These are phyloP conservation scores for Podocnemis expansa DNA, from an alignment of 2,113 vertebrate species.

Conservation along the genomic window DNA sequence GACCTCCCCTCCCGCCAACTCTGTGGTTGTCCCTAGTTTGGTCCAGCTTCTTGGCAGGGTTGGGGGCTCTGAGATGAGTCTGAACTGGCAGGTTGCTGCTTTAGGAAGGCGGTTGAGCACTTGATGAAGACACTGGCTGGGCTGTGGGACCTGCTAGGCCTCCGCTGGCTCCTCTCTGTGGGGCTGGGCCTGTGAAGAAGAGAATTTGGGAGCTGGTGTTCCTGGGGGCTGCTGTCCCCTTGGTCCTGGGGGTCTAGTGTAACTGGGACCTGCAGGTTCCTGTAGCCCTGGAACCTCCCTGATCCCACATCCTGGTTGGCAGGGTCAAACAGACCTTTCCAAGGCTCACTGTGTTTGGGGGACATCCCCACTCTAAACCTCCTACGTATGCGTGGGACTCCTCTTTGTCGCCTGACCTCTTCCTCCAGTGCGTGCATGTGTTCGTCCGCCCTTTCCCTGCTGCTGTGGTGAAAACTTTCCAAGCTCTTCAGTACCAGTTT, in stretches of 20 bases:
- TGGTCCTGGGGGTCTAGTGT: not conserved
- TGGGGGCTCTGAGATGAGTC: not conserved
- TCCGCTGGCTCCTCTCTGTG: not conserved
- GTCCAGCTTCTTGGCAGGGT: not conserved
- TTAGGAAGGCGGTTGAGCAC: not conserved
- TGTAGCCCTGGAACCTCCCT: not conserved
- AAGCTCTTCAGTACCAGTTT: not conserved
- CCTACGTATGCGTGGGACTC: not conserved
- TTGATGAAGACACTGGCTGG: not conserved
- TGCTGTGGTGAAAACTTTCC: not conserved
- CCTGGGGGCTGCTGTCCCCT: not conserved
- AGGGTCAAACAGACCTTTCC: not conserved
- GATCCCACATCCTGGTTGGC: no score
- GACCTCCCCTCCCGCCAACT: not conserved
- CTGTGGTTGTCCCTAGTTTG: not conserved
- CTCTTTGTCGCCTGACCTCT: not conserved
- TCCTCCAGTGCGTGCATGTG: not conserved
- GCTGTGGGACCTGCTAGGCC: not conserved
- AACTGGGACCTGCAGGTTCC: not conserved
- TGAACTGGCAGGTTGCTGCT: not conserved
- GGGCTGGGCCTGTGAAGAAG: not conserved
- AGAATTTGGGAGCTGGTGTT: not conserved
- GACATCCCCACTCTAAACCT: not conserved
- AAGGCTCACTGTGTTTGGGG: no score
- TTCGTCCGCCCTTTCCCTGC: not conserved